Base-by-base conservation (phyloP, 2,797 vertebrate genomes). In the Picus viridis region DNA sequence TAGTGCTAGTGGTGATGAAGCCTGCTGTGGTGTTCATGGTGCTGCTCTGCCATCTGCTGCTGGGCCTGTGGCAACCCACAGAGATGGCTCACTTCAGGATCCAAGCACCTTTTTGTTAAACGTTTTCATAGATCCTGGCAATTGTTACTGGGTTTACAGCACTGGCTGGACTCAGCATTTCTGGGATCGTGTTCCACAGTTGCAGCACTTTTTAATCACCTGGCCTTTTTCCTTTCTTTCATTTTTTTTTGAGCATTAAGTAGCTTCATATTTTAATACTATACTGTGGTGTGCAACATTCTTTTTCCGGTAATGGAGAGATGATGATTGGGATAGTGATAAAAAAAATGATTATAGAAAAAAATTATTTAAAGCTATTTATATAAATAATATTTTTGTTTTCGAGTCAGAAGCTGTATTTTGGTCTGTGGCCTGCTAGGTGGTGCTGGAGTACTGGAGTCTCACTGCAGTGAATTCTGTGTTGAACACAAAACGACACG, bases 21-120 rank as follows among this genome's bases (percentile, higher is more conserved):
- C 16, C 5, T 7, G 9, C 6, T 5, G 24, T 20, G 43, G 70
- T 11, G 22, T 27, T 32, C 4, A 14, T 23, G 43, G 57, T 61
- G 57, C 43, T 61, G 56, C 22, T 29, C 57, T 74, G 72, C 96
- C 96, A 83, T 91, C 96, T 96, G 74, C 78, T 73, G 95, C 78
- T 41, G 51, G 13, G 45, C 59, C 4, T 6, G 7, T 24, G 34
- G 34, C 49, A 27, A 3, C 2, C 7, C 15, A 12, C 30, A 10
- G 56, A 9, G 34, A 34, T 34, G 1, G 3, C 2, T 9, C 30
- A 2, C 56, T 22, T 53, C 26, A 9, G 62, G 53, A 43, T 19
- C 9, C 19, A 2, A 7, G 5, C 0, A 16, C 3, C 3, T 2
- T 32, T 71, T 57, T 34, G 9, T 39, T 23, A 51, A 41, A 11